Conservation (phyloP, 2,888 invertebrate species). For the Machimus rusticus region DNA sequence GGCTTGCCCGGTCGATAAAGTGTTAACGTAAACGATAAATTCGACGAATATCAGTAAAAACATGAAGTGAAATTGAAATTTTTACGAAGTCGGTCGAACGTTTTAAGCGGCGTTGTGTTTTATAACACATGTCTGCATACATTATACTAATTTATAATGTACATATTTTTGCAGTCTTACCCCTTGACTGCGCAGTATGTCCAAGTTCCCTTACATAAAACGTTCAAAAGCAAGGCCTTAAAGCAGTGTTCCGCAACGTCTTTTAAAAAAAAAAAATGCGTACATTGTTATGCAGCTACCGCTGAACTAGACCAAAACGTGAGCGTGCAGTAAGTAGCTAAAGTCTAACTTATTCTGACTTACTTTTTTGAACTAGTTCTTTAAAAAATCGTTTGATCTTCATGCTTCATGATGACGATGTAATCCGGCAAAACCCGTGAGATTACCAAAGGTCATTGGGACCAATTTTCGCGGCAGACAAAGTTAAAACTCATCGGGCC, state of each 20-base stretch:
- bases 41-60: neutral
- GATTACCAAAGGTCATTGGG: neutral
- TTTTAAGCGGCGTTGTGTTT: neutral
- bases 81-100: neutral
- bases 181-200: neutral
- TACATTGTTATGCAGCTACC: neutral
- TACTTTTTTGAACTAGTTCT: neutral
- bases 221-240: neutral
- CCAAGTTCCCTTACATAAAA: neutral
- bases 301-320: neutral
- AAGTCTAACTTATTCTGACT: neutral
- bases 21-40: neutral
- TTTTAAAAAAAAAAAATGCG: neutral
- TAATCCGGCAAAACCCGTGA: neutral
- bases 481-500: conserved; percentile 20
- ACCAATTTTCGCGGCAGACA: conserved; percentile 5
- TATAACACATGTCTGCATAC: neutral
- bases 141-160: neutral
- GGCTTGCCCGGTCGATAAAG: no score
- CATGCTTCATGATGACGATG: neutral
- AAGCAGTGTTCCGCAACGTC: neutral
- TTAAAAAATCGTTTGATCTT: neutral
- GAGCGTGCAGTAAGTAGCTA: neutral
- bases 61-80: neutral
- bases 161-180: neutral